Base-by-base conservation (phyloP, 1,140 invertebrate species). In the Sitophilus oryzae region DNA sequence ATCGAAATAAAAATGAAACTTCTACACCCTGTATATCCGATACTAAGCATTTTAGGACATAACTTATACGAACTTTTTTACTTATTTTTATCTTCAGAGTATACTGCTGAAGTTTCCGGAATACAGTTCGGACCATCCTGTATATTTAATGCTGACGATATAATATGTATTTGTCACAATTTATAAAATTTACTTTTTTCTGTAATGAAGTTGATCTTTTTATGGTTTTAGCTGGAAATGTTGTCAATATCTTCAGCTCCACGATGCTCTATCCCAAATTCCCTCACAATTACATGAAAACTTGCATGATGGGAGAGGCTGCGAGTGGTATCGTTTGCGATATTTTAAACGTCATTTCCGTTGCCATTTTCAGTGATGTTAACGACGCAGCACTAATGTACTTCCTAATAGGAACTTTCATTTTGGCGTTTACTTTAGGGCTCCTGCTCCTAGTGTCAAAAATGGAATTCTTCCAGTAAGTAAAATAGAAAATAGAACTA, bases 361-460 rank as follows among this genome's bases (percentile, higher is more conserved):
- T 47, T 22, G 44, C 44, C 9, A 6, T 47, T 4, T 30, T 30
- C n/a, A 45, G 57, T 77, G 77, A 9, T 66, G 88, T 85, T 84
- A 85, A 0, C 76, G 76, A 44, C 78, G 78, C 43, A 77, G 79
- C 18, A 80, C 79, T 47, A 14, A 18, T 47, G 11, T 47, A 47
- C 16, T 47, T 47, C 23, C 11, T 47, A 11, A 1, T 18, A 9
- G 44, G 44, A 15, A 30, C 25, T 30, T 30, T 30, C 25, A 11
- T 30, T 6, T 6, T 30, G 11, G 25, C 25, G 5, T 5, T 11
- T 30, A 30, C 25, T 6, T 30, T 30, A 11, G 11, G 5, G 11
- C 25, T 30, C 5, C 5, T 30, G 25, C 25, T 30, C 11, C 5
- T 30, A 5, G 25, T 11, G 5, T 30, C 25, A 30, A 30, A 11